Evolutionary conservation across 1,140 invertebrate species (phyloP).

Genomic region (Sesamia nonagrioides): DNA sequence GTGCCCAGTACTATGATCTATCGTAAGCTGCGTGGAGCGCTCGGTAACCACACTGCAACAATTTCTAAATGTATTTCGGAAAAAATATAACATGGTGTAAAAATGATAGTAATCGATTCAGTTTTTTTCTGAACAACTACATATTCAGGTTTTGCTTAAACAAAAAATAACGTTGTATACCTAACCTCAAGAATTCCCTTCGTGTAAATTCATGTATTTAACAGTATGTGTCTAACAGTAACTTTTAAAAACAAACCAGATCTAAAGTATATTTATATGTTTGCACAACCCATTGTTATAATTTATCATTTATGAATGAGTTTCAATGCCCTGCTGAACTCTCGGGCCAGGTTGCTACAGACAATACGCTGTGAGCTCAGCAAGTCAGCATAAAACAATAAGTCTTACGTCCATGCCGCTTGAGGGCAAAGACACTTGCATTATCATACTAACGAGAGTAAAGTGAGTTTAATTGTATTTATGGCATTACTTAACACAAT

Average conservation of each 20-base stretch:
- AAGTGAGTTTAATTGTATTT: constrained; percentile 85
- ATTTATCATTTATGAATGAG: constrained; percentile 44
- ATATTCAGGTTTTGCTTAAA: too few relatives aligned
- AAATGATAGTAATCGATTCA: too few relatives aligned
- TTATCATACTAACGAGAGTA: constrained; percentile 83
- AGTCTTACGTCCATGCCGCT: constrained; percentile 22
- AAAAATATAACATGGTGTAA: too few relatives aligned
- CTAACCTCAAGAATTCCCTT: neutral
- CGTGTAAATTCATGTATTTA: neutral
- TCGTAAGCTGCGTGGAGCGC: too few relatives aligned
- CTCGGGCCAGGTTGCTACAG: constrained; percentile 46
- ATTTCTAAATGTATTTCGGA: too few relatives aligned
- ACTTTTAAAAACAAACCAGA: constrained; percentile 2
- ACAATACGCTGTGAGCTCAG: constrained; percentile 66
- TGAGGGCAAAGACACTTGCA: constrained; percentile 79
- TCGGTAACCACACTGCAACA: too few relatives aligned
- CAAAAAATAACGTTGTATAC: too few relatives aligned
- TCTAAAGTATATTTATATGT: constrained; percentile 26
- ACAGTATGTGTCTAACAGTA: neutral
- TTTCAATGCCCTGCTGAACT: constrained; percentile 46
- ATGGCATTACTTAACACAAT: constrained; percentile 73
- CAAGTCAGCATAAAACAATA: constrained; percentile 52
- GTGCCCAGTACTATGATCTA: too few relatives aligned
- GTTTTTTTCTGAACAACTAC: too few relatives aligned
- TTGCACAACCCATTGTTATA: constrained; percentile 44